Evolutionary conservation across 1,140 invertebrate species (phyloP).

Genomic region (Cardiocondyla obscurior): DNA sequence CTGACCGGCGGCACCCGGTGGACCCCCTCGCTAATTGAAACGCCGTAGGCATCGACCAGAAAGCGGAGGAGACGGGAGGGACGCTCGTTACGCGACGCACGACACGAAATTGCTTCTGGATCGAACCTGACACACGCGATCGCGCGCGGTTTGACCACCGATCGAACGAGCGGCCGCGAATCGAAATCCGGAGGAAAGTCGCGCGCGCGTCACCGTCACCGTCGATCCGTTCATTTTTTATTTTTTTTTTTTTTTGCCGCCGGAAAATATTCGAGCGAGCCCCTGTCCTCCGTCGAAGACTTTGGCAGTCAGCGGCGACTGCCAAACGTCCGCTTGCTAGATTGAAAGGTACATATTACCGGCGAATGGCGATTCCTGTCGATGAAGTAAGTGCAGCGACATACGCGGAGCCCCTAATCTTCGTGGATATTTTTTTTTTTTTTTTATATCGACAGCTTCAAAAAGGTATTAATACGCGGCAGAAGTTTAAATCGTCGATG

Average conservation of each 20-base stretch:
- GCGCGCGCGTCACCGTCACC: not conserved
- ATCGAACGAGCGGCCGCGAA: slow-evolving; percentile 32
- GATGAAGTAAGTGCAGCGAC: not conserved
- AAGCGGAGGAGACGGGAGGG: slow-evolving; percentile 67
- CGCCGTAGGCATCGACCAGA: slow-evolving; percentile 69
- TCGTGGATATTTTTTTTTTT: too few relatives aligned
- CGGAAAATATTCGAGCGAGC: slow-evolving; percentile 11
- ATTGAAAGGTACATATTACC: slow-evolving; percentile 33
- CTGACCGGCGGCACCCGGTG: not conserved
- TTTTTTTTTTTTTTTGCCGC: too few relatives aligned
- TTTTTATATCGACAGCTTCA: not conserved
- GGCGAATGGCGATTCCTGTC: not conserved
- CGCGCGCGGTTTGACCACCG: slow-evolving; percentile 26
- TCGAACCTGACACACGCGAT: not conserved
- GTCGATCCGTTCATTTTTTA: not conserved
- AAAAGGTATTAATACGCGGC: too few relatives aligned
- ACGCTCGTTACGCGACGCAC: not conserved
- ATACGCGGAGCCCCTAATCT: not conserved
- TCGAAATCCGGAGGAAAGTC: not conserved
- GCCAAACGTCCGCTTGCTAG: slow-evolving; percentile 18
- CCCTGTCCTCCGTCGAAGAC: not conserved
- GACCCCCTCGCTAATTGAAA: slow-evolving; percentile 71
- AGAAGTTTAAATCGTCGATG: too few relatives aligned
- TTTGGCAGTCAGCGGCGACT: not conserved
- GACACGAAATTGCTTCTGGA: slow-evolving; percentile 31